Conservation (phyloP, 2,888 invertebrate genomes). For the Metallyticus violacea region DNA sequence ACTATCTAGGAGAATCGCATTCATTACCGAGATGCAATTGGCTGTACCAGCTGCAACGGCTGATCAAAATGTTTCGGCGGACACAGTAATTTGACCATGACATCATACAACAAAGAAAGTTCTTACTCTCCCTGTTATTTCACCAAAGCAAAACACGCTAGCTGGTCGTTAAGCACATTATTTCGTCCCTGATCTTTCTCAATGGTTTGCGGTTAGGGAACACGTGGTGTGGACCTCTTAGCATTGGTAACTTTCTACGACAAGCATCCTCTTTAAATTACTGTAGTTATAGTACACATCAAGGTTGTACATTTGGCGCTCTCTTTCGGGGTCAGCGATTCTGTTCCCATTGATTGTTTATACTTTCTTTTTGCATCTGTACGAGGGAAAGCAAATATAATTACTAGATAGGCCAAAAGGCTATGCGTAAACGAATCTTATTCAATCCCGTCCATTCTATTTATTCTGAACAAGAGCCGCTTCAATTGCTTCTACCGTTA, state of each 20-base stretch:
- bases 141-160: background rate
- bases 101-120: background rate
- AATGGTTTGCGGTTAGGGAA: background rate
- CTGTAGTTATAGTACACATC: too few relatives aligned
- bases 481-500: background rate
- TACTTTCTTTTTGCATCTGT: too few relatives aligned
- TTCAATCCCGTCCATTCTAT: background rate
- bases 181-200: background rate
- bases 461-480: too few relatives aligned
- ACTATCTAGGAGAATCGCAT: too few relatives aligned
- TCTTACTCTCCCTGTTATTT: background rate
- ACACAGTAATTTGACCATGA: background rate
- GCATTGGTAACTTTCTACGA: background rate
- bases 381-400: background rate
- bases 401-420: background rate
- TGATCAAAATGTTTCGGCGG: too few relatives aligned
- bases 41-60: too few relatives aligned
- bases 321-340: background rate
- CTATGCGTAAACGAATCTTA: background rate
- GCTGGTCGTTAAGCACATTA: background rate
- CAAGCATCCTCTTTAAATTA: background rate
- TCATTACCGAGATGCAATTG: too few relatives aligned
- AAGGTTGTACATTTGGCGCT: background rate
- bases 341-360: too few relatives aligned
- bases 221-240: background rate